phyloP scores from a whole-genome alignment of 2,113 vertebrate genomes.

The Cinclus mexicanus region DNA sequence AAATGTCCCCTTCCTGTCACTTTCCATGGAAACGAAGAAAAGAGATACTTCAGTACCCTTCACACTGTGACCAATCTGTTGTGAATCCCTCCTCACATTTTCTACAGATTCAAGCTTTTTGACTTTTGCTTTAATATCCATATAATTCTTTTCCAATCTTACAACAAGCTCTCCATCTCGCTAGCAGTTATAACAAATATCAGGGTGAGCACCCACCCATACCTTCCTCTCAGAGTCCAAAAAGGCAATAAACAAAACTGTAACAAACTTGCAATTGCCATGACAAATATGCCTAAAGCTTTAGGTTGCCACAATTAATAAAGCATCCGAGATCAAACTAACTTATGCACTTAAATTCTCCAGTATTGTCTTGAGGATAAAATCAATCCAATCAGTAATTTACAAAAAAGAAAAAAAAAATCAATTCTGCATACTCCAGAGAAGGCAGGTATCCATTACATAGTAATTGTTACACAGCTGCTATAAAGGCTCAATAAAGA shows the following conservation, averaged over 20 bases:
- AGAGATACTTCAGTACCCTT: background rate
- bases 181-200: background rate
- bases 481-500: conserved; percentile 4
- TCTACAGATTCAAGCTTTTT: background rate
- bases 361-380: conserved; percentile 1
- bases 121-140: background rate
- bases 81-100: background rate
- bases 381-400: conserved; percentile 56
- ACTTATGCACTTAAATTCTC: conserved; percentile 38
- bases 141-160: background rate
- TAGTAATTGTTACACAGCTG: background rate
- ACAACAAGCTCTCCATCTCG: background rate
- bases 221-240: background rate
- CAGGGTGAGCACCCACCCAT: background rate
- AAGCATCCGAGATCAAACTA: conserved; percentile 17
- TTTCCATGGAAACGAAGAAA: background rate
- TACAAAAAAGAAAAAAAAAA: conserved; percentile 15
- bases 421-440: conserved; percentile 33
- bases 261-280: background rate
- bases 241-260: background rate
- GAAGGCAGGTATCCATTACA: conserved; percentile 23
- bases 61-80: background rate
- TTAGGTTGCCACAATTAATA: background rate
- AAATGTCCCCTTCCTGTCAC: background rate
- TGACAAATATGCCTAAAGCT: background rate